Percentiles rank a stretch among this genome's conserved stretches.
phyloP scores from a whole-genome alignment of 2,113 vertebrate genomes.

The Thryonomys swinderianus region DNA sequence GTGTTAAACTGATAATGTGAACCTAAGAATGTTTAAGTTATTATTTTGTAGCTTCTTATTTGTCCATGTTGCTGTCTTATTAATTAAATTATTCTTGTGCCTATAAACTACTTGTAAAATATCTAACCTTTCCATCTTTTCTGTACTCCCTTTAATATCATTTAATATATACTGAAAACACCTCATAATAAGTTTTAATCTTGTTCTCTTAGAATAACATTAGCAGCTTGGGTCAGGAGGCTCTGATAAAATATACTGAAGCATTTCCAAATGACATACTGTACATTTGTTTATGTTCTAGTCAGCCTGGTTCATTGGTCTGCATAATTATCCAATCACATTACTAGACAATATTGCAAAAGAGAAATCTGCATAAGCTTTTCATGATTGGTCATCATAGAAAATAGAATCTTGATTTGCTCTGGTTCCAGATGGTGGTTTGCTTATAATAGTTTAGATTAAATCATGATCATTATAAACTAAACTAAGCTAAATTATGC shows the following conservation, averaged over 20 bases:
- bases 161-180: conserved; percentile 2
- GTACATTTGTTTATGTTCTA: conserved; percentile 70
- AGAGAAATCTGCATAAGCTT: conserved; percentile 55
- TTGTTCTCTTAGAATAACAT: conserved; percentile 11
- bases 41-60: background rate
- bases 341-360: conserved; percentile 65
- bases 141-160: background rate
- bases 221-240: conserved; percentile 15
- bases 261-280: conserved; percentile 36
- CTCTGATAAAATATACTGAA: background rate
- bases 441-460: conserved; percentile 75
- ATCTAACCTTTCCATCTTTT: background rate
- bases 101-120: background rate
- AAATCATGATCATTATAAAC: conserved; percentile 71
- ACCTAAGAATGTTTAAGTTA: background rate
- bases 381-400: conserved; percentile 61
- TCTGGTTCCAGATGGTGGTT: conserved; percentile 67
- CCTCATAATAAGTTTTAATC: background rate
- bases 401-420: conserved; percentile 77
- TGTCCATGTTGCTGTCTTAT: background rate
- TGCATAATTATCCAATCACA: conserved; percentile 66
- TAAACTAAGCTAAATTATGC: conserved; percentile 62
- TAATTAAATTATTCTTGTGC: background rate
- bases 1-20: background rate
- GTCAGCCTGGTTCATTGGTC: conserved; percentile 57